Evolutionary conservation across 2,888 invertebrate genomes (phyloP), one percentile per base, ranked within the genome.

Genomic region (Dicycla oo): DNA sequence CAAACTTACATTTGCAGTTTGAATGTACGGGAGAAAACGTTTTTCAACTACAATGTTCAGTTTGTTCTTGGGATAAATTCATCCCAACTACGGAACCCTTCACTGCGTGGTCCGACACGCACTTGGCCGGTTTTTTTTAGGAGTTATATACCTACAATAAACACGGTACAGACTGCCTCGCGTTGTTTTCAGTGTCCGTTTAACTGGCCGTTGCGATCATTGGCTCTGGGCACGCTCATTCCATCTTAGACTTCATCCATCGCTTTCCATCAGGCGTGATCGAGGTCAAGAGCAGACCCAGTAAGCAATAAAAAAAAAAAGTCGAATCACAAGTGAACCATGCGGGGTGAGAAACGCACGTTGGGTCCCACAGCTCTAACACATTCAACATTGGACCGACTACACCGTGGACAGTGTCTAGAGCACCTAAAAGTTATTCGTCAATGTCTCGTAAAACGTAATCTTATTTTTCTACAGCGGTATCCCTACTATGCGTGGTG

Each of bases 401-500:
- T 1, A 18, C 15, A 38, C 34, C 7, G 57, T n/a, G 47, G 20
- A 20, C 47, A 20, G 1, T 20, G n/a, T n/a, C n/a, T 49, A 49
- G 8, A 38, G 38, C 15, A n/a, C 13, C 23, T 60, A 60, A 40
- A 23, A 40, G 40, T 58, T 6, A 23, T 43, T 5, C 10, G 18
- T 26, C 4, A 18, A 43, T 60, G 7, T 18, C 18, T 30, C 30
- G 23, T 65, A 18, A 61, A 38, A 26, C 13, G 18, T 72, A 30
- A 62, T 20, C 0, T 47, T 18, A 3, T 69, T 20, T 30, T 3
- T 10, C 1, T 23, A 3, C 85, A 96, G 96, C 96, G 80, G 94
- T 95, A 51, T 92, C 93, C 0, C 83, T 94, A 56, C 87, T 96
- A 23, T 95, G 95, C 75, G 84, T 87, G 73, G 80, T 96, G 81